phyloP scores from a whole-genome alignment of 2,113 vertebrate genomes.

The Aptenodytes patagonicus region DNA sequence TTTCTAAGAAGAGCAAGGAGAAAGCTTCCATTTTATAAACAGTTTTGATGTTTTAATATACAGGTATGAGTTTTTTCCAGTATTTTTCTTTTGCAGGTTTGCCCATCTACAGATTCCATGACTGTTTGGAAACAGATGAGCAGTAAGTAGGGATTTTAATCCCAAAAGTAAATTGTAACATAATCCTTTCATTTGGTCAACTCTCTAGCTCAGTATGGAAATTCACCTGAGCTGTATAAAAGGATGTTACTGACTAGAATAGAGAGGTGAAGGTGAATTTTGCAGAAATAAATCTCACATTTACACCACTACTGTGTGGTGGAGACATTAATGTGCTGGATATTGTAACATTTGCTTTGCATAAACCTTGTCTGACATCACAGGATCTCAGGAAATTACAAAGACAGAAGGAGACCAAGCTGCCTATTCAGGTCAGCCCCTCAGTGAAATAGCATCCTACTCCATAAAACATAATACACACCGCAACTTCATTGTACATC shows the following conservation, averaged over 20 bases:
- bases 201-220: not conserved
- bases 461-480: not conserved
- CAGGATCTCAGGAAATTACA: not conserved
- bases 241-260: not conserved
- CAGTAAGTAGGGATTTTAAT: not conserved
- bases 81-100: not conserved
- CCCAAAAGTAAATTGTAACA: not conserved
- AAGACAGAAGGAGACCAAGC: not conserved
- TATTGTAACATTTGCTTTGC: not conserved
- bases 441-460: not conserved
- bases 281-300: not conserved
- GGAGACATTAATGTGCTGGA: not conserved
- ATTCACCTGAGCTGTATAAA: not conserved
- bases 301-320: not conserved
- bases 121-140: not conserved
- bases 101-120: not conserved
- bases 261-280: not conserved
- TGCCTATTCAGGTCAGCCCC: not conserved
- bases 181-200: not conserved
- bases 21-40: not conserved
- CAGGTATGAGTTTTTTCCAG: not conserved
- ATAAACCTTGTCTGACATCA: not conserved
- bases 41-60: not conserved
- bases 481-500: not conserved
- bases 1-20: not conserved